Base-by-base conservation (phyloP, 2,888 invertebrate species). In the Lasioglossum leucozonium region DNA sequence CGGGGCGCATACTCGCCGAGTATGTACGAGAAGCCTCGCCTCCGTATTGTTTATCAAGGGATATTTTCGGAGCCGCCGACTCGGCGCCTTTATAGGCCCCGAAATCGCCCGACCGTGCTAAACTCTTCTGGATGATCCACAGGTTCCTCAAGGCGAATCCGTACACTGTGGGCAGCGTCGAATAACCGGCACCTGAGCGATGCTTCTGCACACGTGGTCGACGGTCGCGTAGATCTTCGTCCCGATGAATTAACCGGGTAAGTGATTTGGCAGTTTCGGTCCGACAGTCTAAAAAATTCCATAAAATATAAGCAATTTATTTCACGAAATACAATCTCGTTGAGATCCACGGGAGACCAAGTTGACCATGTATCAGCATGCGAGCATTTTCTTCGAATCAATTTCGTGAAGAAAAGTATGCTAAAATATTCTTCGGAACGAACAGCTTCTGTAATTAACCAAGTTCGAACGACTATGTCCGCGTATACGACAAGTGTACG, bases 91-190 rank as follows among this genome's bases (percentile, higher is more conserved):
- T 80, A n/a, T 42, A 22, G 40, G 42, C 34, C 34, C 30, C 16
- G 18, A 4, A 65, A 65, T 51, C 34, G 42, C 22, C 4, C 8
- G 34, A 30, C 11, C 58, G 4, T 22, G 26, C 65, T 65, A 22
- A n/a, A 37, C 67, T 67, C 18, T 67, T 67, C 65, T 34, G 18
- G 30, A 10, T 13, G 2, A 34, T 30, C 47, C 85, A 10, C 77
- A 90, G 90, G 81, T 89, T 90, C 44, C 58, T 91, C 22, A 87
- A 72, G 37, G 82, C 80, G 58, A 82, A 89, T 51, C 87, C 84
- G 37, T 89, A 91, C 58, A 47, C 77, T 34, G 76, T 40, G 3
- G 81, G 73, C 44, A 82, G 74, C 55, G 72, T 86, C 26, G 88
- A 88, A 30, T 88, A 72, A 84, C 4, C 42, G 0, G 47, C 30